Evolutionary conservation across 2,797 vertebrate species (phyloP), one percentile per base, ranked within the genome.

Genomic region (Picus viridis): DNA sequence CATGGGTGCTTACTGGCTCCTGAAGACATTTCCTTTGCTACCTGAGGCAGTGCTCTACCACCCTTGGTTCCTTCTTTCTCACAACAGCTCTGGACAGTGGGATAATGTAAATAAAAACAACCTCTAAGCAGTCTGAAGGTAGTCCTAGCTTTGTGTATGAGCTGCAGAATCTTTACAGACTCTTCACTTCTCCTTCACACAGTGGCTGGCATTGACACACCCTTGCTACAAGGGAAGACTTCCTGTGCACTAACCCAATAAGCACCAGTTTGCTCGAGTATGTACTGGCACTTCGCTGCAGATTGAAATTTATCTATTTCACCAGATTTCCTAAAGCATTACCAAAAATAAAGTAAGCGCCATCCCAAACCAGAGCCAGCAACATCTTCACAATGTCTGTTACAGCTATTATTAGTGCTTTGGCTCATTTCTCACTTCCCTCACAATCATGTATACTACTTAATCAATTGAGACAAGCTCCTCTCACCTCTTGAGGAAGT

Each of bases 401-500:
- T 76, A 59, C 2, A 82, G 9, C 11, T n/a, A 54, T 47, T 20
- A 59, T 6, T 47, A 39, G 24, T 34, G 16, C 47, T 83, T 65
- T 43, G 53, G 26, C 30, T 92, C 26, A 73, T 47, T 86, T 81
- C 51, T 86, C 61, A 56, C 57, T 39, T 58, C 36, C 10, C 26
- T 84, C 29, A 51, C 9, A 83, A n/a, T n/a, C 47, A 70, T 9
- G 13, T 34, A 76, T 63, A 86, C 41, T 27, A 88, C 63, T 81
- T 78, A 63, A 92, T 71, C 8, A 81, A 83, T 57, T 6, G 12
- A 88, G 75, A 83, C 8, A 1, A 79, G 58, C 12, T 89, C 72
- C 29, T 84, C 97, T 95, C 96, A 99, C 99, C 99, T 99, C 99
- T 96, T 99, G 99, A 63, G 99, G 99, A 94, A 99, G 98, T 97